phyloP scores from a whole-genome alignment of 2,797 vertebrate genomes.

The Scleropages formosus region DNA sequence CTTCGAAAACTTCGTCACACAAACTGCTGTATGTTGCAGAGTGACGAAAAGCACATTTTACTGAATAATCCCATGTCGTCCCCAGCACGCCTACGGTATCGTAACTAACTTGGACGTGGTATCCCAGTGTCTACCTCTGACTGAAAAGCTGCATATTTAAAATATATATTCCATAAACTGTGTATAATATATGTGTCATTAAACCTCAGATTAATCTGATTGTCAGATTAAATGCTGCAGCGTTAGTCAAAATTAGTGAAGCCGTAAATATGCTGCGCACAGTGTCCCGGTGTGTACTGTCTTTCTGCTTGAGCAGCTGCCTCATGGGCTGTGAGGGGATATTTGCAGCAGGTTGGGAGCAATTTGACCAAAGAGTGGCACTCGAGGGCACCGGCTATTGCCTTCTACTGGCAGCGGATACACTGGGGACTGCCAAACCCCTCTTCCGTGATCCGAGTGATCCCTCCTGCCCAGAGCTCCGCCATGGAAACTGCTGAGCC shows the following conservation, averaged over 20 bases:
- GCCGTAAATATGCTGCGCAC: no score
- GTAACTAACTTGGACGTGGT: neutral
- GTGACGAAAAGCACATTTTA: neutral
- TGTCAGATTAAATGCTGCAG: neutral
- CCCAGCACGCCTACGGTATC: neutral
- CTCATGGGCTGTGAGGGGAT: conserved; percentile 57
- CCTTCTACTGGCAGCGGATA: conserved; percentile 56
- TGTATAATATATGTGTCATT: conserved; percentile 14
- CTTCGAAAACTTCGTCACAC: no score
- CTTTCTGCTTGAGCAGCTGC: conserved; percentile 53
- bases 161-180: neutral
- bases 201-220: neutral
- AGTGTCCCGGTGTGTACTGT: neutral
- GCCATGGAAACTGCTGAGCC: conserved; percentile 70
- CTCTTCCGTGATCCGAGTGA: conserved; percentile 36
- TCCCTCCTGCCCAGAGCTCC: conserved; percentile 63
- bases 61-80: neutral
- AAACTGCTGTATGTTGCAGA: no score
- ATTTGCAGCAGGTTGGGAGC: conserved; percentile 57
- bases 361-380: neutral
- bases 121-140: neutral
- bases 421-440: conserved; percentile 53
- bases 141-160: neutral
- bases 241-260: neutral
- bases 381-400: conserved; percentile 61